phyloP scores from a whole-genome alignment of 2,888 invertebrate species.

The Pristionchus japonicus region DNA sequence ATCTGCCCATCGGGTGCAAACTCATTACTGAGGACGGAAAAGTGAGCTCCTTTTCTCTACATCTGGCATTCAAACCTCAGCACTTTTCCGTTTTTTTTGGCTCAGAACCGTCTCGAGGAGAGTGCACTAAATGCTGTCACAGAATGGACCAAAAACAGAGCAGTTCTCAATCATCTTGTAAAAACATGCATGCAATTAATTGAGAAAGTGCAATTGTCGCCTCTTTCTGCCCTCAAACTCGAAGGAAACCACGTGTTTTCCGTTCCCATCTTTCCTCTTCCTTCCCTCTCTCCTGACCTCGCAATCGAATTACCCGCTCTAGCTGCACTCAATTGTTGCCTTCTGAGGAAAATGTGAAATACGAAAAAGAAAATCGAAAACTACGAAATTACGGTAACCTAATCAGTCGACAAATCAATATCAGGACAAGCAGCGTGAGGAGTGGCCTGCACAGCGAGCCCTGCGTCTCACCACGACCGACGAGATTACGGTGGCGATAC shows the following conservation, averaged over 20 bases:
- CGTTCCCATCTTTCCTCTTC: not conserved
- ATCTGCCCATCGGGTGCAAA: not conserved
- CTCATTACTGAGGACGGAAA: not conserved
- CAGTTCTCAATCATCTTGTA: no score
- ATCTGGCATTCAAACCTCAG: no score
- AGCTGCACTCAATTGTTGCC: not conserved
- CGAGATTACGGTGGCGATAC: slow-evolving; percentile 33
- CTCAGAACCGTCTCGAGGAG: no score
- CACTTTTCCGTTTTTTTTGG: no score
- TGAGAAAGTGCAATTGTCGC: not conserved
- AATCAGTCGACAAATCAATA: not conserved
- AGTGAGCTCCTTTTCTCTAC: not conserved
- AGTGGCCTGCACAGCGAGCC: slow-evolving; percentile 24
- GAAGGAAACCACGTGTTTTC: not conserved
- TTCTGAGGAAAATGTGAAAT: not conserved
- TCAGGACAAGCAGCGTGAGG: slow-evolving; percentile 10
- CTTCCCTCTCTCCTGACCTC: not conserved
- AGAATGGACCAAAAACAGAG: no score
- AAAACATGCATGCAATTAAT: not conserved
- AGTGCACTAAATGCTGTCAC: no score
- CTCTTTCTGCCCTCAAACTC: not conserved
- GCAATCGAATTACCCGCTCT: not conserved
- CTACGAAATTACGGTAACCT: not conserved
- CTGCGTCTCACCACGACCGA: slow-evolving; percentile 28
- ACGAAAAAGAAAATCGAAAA: not conserved